Base-by-base conservation (phyloP, 2,113 vertebrate genomes). In the Paramormyrops kingsleyae region DNA sequence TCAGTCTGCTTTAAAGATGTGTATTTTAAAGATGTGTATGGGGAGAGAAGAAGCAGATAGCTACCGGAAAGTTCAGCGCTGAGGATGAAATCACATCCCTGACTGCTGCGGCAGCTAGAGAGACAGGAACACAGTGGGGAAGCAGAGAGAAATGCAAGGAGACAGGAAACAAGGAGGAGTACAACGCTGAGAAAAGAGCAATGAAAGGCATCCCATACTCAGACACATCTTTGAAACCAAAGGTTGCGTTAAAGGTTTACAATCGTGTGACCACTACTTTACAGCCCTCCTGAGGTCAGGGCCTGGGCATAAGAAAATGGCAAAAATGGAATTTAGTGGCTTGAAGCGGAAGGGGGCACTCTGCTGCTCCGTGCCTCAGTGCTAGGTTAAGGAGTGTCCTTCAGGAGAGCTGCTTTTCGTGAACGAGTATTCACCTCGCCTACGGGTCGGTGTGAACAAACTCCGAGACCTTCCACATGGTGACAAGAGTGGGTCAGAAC, bases 31-130 rank as follows among this genome's bases (percentile, higher is more conserved):
- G 31, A 44, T 66, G 46, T 66, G 31, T 31, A 27, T 39, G 90
- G 3, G 47, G 39, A 83, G 88, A 46, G 92, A 91, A 92, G 93
- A 95, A 92, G 93, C 94, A 94, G 94, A 93, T 92, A 91, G 91
- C 88, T 92, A 92, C 88, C 91, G 92, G 89, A 59, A 87, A 92
- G 92, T 44, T 93, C 91, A 94, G 88, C 92, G 90, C 42, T 92
- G 94, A 89, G 93, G 92, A 94, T 92, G 92, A 93, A 94, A 91
- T 91, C 86, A 89, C 91, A 87, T 49, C 90, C 91, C 86, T 88
- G 91, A 88, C 91, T 53, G 92, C 87, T 90, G 91, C 90, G 90
- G 90, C n/a, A 90, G 74, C 94, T 94, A 86, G 56, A 89, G 77
- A 89, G 49, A 92, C 47, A 53, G 80, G 27, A 80, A 89, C 62